Conservation (phyloP, 2,113 vertebrate genomes). For the Origma solitaria region DNA sequence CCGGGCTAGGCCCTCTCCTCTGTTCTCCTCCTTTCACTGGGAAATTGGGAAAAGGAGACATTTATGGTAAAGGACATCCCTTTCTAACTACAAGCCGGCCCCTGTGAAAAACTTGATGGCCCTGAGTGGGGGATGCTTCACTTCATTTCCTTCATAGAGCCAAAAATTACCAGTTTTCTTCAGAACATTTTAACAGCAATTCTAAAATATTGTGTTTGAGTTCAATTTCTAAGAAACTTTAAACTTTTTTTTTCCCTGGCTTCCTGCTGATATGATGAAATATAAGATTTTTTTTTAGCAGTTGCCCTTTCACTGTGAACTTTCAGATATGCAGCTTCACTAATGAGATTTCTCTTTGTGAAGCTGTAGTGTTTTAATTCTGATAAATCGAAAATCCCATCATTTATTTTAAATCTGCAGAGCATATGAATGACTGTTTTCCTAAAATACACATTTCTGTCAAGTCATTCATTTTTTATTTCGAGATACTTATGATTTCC, state of each 20-base stretch:
- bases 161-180: neutral
- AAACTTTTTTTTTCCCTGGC: neutral
- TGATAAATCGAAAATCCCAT: neutral
- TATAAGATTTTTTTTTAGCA: neutral
- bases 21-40: neutral
- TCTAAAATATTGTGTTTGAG: neutral
- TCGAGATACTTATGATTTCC: neutral
- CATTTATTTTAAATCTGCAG: neutral
- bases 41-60: neutral
- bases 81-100: neutral
- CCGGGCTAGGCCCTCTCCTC: neutral
- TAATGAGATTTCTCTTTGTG: neutral
- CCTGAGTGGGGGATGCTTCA: accelerated
- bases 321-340: neutral
- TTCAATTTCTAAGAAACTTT: neutral
- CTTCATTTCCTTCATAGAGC: neutral
- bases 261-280: neutral
- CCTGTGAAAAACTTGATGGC: neutral
- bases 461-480: slow-evolving; percentile 23
- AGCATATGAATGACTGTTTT: neutral
- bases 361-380: neutral
- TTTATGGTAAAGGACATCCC: neutral
- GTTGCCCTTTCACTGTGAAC: neutral
- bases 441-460: slow-evolving; percentile 27
- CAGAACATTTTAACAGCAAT: neutral